Evolutionary conservation across 2,797 vertebrate genomes (phyloP), one percentile per base, ranked within the genome.

Genomic region (Hoplostethus mediterraneus): DNA sequence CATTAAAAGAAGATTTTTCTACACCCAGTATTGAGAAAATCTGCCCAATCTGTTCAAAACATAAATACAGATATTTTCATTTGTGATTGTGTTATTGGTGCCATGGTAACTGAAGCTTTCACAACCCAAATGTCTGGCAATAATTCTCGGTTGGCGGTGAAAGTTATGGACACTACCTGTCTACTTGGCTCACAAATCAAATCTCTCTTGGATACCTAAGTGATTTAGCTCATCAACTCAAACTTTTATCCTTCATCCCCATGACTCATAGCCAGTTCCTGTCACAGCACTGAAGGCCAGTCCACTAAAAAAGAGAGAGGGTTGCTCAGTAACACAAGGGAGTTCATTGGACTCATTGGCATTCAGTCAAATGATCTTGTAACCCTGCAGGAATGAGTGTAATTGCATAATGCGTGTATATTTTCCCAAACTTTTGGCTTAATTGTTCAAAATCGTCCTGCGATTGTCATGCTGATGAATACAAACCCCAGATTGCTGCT

Each of bases 11-110:
- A 55, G 8, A 2, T 38, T 62, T 69, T 0, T 71, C 31, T 4
- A 3, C 54, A 7, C 55, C 82, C 6, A 59, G 67, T 75, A 68
- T 68, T 69, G 17, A 56, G 58, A 30, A 78, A 73, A 80, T 82
- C 12, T 36, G 54, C 68, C 25, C 0, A 53, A 77, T 59, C 57
- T 55, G 53, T 63, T 65, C 45, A 56, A 65, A 28, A 70, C 75
- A 71, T 40, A 62, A 42, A 61, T 69, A 25, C 11, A 63, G 21
- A n/a, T n/a, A 58, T 73, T 64, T 67, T 62, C 16, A 13, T 36
- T 73, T 52, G 53, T 36, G 79, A 75, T 77, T 63, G 49, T 73
- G 31, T 38, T 47, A 77, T 84, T 76, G 65, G 53, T 61, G 40
- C 17, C 38, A 9, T 52, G 17, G 71, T 57, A 78, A 80, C 73